Evolutionary conservation across 2,113 vertebrate species (phyloP), one percentile per base, ranked within the genome.

Genomic region (Lampris megalopsis): DNA sequence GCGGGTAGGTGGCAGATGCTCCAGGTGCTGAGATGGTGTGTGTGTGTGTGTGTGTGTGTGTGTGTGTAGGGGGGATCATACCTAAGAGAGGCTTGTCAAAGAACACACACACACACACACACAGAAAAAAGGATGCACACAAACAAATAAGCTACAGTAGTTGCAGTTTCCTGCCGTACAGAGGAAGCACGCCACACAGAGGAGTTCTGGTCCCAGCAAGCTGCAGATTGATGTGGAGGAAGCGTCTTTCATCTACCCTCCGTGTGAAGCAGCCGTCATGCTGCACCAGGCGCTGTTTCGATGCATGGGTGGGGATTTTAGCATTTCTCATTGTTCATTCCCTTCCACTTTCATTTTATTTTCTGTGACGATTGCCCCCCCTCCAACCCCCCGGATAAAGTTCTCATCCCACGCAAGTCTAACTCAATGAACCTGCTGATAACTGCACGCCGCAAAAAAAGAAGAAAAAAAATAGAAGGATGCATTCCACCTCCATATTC

Each of bases 1-100:
- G 76, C 79, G 78, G 83, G 86, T 80, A 74, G 75, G 82, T 63
- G 79, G 78, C 83, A 80, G 83, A 79, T 86, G 77, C 80, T 82
- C 80, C 89, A 86, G 81, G 86, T 87, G 88, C 77, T 24, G 77
- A 75, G 67, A 4, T 58, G 79, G 57, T 41, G 75, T 66, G 78
- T 66, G 80, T 68, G 75, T 45, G 72, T 60, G 4, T 40, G 7
- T 56, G 41, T 47, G 24, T 24, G 24, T 24, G 24, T 24, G 24
- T 24, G 24, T 24, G 24, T 24, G 24, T 24, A 0, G 24, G 24
- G 24, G 24, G 24, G 24, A 24, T 24, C 24, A 24, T 24, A 24
- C 24, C 24, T 24, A 24, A 24, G 24, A 24, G 24, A 24, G 24
- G 24, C 24, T 24, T 5, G 66, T 59, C 56, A 13, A 38, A 37